Percentiles rank a stretch among this genome's conserved stretches.
These are phyloP conservation scores for Brassicogethes aeneus DNA, from an alignment of 2,888 invertebrate genomes.

Conservation along the genomic window DNA sequence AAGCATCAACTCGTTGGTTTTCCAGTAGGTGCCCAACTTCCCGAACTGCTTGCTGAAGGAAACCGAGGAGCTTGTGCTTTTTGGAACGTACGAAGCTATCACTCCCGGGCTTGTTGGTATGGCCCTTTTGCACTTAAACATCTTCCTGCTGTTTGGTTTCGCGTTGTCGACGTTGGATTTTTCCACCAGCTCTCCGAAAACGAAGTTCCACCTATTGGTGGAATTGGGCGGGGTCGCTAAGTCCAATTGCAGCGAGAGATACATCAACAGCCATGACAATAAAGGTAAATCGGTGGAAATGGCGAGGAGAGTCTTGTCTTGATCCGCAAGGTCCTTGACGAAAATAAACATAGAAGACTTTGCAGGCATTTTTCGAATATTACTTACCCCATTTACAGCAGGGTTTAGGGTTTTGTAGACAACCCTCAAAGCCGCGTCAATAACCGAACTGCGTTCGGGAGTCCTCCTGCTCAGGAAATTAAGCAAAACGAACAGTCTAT, in stretches of 20 bases:
- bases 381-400: too few relatives aligned
- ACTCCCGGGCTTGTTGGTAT: neutral
- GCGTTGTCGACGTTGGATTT: constrained; percentile 37
- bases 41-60: too few relatives aligned
- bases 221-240: constrained; percentile 9
- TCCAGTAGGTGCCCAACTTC: constrained; percentile 10
- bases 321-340: too few relatives aligned
- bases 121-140: constrained; percentile 55
- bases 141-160: constrained; percentile 47
- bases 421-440: constrained; percentile 54
- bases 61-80: too few relatives aligned
- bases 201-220: constrained; percentile 75
- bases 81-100: neutral
- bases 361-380: too few relatives aligned
- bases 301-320: constrained; percentile 39
- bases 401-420: constrained; percentile 51
- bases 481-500: constrained; percentile 79
- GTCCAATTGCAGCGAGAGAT: constrained; percentile 59
- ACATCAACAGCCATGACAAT: constrained; percentile 68
- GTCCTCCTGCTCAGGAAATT: constrained; percentile 82
- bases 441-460: constrained; percentile 52
- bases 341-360: too few relatives aligned
- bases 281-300: constrained; percentile 56
- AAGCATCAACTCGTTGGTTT: constrained; percentile 13
- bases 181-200: constrained; percentile 65